phyloP scores from a whole-genome alignment of 1,140 invertebrate genomes.

The Brachionus asplanchnoidis region DNA sequence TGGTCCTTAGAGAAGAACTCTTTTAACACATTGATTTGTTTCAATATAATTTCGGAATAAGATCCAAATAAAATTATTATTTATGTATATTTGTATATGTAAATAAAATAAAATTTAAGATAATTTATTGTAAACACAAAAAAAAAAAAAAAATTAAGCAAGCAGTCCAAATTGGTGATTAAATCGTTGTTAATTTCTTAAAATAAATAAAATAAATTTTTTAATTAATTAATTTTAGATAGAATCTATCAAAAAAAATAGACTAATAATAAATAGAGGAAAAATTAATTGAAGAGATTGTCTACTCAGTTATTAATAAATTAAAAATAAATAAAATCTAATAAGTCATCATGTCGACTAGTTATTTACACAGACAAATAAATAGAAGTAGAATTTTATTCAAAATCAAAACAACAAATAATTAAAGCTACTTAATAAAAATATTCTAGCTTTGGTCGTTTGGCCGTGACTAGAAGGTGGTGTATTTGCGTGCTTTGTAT shows the following conservation, averaged over 20 bases:
- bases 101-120: too few relatives aligned
- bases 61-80: too few relatives aligned
- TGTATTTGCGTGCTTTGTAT: neutral
- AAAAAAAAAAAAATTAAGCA: too few relatives aligned
- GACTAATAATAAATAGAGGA: neutral
- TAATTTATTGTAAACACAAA: too few relatives aligned
- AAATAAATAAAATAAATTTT: neutral
- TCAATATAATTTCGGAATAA: too few relatives aligned
- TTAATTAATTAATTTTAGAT: neutral
- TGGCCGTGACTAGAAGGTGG: neutral
- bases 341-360: neutral
- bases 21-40: too few relatives aligned
- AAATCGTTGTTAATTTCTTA: too few relatives aligned
- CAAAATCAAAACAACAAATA: neutral
- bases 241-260: neutral
- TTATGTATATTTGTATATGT: too few relatives aligned
- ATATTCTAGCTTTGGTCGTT: neutral
- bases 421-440: neutral
- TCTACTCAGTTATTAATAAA: neutral
- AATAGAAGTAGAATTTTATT: neutral
- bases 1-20: too few relatives aligned
- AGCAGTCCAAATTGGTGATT: too few relatives aligned
- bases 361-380: neutral
- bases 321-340: neutral
- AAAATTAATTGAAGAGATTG: neutral